Conservation (phyloP, 2,888 invertebrate genomes). For the Gandaritis pyraliata region DNA sequence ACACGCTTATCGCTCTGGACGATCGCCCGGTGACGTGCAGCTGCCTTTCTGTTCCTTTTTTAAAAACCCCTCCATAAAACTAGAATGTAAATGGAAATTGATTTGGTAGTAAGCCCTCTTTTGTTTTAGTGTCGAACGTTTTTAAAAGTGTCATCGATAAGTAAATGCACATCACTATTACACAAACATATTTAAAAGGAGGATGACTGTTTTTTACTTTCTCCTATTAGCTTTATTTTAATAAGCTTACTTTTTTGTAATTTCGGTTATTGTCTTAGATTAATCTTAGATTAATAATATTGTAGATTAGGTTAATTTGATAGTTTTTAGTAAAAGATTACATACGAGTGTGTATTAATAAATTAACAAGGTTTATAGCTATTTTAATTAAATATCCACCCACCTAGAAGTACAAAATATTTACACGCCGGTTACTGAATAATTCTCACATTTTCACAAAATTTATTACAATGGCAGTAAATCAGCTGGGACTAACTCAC, state of each 20-base stretch:
- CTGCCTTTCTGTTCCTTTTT: constrained; percentile 70
- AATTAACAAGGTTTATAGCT: constrained; percentile 39
- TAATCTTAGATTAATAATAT: neutral
- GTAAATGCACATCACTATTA: constrained; percentile 19
- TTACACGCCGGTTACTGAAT: constrained; percentile 57
- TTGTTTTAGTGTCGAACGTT: constrained; percentile 29
- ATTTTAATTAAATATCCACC: constrained; percentile 28
- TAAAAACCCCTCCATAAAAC: constrained; percentile 57
- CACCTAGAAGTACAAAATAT: constrained; percentile 39
- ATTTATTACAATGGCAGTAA: constrained; percentile 79
- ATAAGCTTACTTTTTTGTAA: too few relatives aligned
- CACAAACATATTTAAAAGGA: neutral
- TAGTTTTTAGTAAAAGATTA: neutral
- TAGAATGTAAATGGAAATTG: constrained; percentile 51
- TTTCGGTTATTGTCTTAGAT: too few relatives aligned
- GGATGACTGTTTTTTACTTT: neutral
- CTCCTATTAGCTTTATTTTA: neutral
- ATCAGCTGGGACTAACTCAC: constrained; percentile 78
- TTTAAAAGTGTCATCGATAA: constrained; percentile 7
- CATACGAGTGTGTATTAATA: constrained; percentile 1
- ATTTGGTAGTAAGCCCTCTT: constrained; percentile 39
- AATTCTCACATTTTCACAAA: constrained; percentile 68
- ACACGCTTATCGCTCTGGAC: constrained; percentile 66
- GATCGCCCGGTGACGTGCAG: constrained; percentile 70
- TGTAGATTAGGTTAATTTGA: neutral